Conservation (phyloP, 2,888 invertebrate species). For the Drosophila nr. perissopoda region DNA sequence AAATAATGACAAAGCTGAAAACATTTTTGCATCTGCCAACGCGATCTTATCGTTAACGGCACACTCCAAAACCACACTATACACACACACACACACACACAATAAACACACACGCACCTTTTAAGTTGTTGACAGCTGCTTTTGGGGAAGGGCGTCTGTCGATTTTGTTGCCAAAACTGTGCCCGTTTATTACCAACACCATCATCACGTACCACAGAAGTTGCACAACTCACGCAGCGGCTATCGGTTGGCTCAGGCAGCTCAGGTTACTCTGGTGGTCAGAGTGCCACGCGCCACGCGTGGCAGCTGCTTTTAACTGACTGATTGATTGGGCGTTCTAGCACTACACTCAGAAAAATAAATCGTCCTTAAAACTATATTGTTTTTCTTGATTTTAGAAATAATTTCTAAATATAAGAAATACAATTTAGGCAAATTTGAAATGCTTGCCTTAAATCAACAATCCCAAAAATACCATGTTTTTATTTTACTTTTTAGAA, state of each 20-base stretch:
- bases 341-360: conserved; percentile 6
- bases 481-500: not conserved
- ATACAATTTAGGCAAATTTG: not conserved
- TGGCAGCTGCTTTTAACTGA: conserved; percentile 69
- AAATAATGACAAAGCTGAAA: conserved; percentile 46
- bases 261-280: conserved; percentile 59
- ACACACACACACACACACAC: conserved; percentile 5
- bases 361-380: not conserved
- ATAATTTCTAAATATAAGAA: not conserved
- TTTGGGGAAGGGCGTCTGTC: conserved; percentile 50
- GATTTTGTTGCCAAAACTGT: conserved; percentile 38
- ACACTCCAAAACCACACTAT: conserved; percentile 16
- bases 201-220: conserved; percentile 68
- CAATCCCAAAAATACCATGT: not conserved
- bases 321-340: conserved; percentile 70
- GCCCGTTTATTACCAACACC: conserved; percentile 67
- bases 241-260: conserved; percentile 24
- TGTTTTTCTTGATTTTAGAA: not conserved
- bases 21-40: conserved; percentile 56
- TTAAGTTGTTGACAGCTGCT: conserved; percentile 61
- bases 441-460: not conserved
- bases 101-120: not conserved
- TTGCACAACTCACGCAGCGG: conserved; percentile 47
- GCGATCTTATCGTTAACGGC: conserved; percentile 12
- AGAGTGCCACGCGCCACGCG: conserved; percentile 46